phyloP scores from a whole-genome alignment of 2,113 vertebrate genomes.

The Myrmecobius fasciatus region DNA sequence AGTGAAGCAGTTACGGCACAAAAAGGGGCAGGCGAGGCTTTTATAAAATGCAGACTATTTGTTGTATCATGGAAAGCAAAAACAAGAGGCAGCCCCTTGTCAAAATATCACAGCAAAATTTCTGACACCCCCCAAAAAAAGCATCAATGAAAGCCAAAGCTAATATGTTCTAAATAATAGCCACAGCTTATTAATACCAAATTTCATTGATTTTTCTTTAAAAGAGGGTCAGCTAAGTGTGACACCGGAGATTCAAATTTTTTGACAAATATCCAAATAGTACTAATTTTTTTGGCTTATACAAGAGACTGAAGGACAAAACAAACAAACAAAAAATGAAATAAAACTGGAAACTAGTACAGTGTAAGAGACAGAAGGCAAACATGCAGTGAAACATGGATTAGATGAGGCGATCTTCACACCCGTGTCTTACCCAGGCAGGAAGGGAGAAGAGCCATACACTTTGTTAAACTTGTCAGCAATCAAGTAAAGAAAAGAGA shows the following conservation, averaged over 20 bases:
- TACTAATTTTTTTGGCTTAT: constrained; percentile 28
- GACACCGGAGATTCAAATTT: constrained; percentile 13
- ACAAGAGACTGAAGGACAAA: constrained; percentile 45
- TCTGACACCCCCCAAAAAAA: constrained; percentile 45
- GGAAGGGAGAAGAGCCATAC: constrained; percentile 93
- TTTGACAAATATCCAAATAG: constrained; percentile 71
- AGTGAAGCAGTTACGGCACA: constrained; percentile 84
- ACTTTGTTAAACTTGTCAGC: constrained; percentile 96
- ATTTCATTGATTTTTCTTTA: constrained; percentile 51
- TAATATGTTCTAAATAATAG: neutral
- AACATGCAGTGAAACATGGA: constrained; percentile 80
- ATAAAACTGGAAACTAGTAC: constrained; percentile 44
- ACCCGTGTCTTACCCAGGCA: constrained; percentile 92
- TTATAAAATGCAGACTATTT: constrained; percentile 64
- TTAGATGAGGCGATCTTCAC: constrained; percentile 61
- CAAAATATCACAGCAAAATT: constrained; percentile 68
- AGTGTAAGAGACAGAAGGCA: constrained; percentile 64
- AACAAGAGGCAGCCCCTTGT: constrained; percentile 61
- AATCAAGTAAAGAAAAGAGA: constrained; percentile 92
- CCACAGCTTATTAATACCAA: constrained; percentile 46
- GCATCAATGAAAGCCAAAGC: constrained; percentile 76
- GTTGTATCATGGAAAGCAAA: constrained; percentile 57
- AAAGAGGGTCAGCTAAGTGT: neutral
- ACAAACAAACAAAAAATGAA: neutral
- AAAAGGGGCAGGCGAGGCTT: constrained; percentile 64